Conservation (phyloP, 2,888 invertebrate species). For the Acrobeloides nanus region DNA sequence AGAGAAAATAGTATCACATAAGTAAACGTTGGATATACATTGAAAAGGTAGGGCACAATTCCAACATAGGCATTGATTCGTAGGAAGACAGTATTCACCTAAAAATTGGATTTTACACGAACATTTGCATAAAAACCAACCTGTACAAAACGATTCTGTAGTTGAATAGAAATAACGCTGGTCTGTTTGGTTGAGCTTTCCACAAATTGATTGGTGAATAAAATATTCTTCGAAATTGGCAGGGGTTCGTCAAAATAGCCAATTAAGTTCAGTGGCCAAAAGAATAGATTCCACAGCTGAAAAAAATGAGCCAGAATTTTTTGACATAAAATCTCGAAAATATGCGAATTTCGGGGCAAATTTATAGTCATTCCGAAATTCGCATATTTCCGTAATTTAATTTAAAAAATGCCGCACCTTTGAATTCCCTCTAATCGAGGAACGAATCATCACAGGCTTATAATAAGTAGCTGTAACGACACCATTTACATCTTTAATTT, state of each 20-base stretch:
- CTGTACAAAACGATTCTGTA: conserved; percentile 45
- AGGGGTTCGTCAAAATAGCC: conserved; percentile 33
- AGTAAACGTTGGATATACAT: conserved; percentile 36
- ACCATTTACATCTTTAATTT: conserved; percentile 9
- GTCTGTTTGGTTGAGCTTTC: conserved; percentile 22
- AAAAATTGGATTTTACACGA: conserved; percentile 5
- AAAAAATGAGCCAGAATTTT: too few relatives aligned
- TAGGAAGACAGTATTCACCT: conserved; percentile 11
- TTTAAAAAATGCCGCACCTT: too few relatives aligned
- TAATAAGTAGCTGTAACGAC: conserved; percentile 14
- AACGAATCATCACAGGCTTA: conserved; percentile 13
- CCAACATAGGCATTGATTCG: conserved; percentile 35
- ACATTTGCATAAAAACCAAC: conserved; percentile 18
- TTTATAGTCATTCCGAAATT: too few relatives aligned
- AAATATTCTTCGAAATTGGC: conserved; percentile 9
- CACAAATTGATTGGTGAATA: conserved; percentile 23
- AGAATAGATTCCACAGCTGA: conserved; percentile 24
- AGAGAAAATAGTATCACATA: conserved; percentile 23
- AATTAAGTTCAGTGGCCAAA: conserved; percentile 42
- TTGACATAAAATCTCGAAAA: too few relatives aligned
- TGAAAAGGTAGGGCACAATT: conserved; percentile 33
- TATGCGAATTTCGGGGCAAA: too few relatives aligned
- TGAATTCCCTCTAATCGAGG: too few relatives aligned
- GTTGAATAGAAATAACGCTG: conserved; percentile 28
- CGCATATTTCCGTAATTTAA: too few relatives aligned